phyloP scores from a whole-genome alignment of 2,888 invertebrate genomes.

The Dilophus febrilis region DNA sequence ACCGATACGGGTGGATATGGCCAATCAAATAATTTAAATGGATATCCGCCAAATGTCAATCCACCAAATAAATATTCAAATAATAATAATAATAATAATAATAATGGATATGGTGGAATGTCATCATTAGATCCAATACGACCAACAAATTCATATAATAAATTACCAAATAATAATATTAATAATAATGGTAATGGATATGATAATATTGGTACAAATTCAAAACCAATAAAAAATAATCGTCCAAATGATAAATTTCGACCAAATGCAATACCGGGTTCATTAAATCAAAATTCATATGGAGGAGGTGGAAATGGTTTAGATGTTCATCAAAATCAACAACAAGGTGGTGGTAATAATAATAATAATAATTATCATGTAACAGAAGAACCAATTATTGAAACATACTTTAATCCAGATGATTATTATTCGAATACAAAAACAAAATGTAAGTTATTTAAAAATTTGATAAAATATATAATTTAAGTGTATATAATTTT shows the following conservation, averaged over 20 bases:
- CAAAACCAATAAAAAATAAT: conserved; percentile 6
- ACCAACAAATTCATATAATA: too few relatives aligned
- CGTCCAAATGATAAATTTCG: too few relatives aligned
- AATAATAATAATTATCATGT: conserved; percentile 17
- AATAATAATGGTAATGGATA: conserved; percentile 1
- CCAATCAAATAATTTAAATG: not conserved
- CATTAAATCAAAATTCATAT: not conserved
- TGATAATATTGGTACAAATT: not conserved
- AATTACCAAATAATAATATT: not conserved
- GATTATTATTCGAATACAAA: conserved; percentile 17
- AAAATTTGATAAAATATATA: too few relatives aligned
- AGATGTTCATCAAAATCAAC: conserved; percentile 6
- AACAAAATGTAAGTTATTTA: conserved; percentile 6
- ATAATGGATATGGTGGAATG: not conserved
- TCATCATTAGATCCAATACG: too few relatives aligned
- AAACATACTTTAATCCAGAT: conserved; percentile 29
- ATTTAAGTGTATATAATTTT: too few relatives aligned
- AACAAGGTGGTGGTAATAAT: conserved; percentile 8
- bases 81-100: not conserved
- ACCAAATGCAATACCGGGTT: not conserved
- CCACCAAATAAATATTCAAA: not conserved
- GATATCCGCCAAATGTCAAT: not conserved
- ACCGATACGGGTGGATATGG: not conserved
- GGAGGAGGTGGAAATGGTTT: conserved; percentile 2
- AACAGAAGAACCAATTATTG: conserved; percentile 25